Base-by-base conservation (phyloP, 2,113 vertebrate genomes). In the Brachyhypopomus gauderio region DNA sequence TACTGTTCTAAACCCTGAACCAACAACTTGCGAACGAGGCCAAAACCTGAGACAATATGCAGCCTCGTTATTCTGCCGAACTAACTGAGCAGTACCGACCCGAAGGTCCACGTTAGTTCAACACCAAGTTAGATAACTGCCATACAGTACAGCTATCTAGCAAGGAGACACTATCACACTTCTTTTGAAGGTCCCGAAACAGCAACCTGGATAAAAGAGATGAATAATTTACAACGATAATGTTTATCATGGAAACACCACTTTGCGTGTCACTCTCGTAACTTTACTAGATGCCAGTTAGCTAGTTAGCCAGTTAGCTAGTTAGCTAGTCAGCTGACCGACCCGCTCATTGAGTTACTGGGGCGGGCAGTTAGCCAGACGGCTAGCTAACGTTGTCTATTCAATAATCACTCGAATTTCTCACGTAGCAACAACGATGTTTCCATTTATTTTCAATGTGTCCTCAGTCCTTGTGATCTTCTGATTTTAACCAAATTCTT, bases 241-340 rank as follows among this genome's bases (percentile, higher is more conserved):
- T 56, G 67, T 69, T 38, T 12, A 34, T 1, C 27, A 34, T 20
- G 7, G 2, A 78, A 55, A 78, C 25, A 17, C 14, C 14, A 19
- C 16, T 30, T 67, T 16, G 12, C 25, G 25, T 64, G 16, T 64
- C 25, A 58, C 55, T 41, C 17, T 23, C 48, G 2, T 30, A 79
- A 72, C 66, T 71, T 79, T 71, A 27, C 36, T 48, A n/a, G n/a
- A n/a, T n/a, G 52, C 62, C 30, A 22, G 36, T 59, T n/a, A 17
- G 38, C 38, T 16, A 20, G 36, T 79, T 82, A 74, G 67, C 55
- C n/a, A n/a, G n/a, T n/a, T n/a, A n/a, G 52, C 62, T 41, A 22
- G 36, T 59, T n/a, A 17, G 38, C 38, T 16, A 20, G 36, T 79
- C 84, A 74, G 67, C 55, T 83, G 69, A 72, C 79, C 59, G 19